These are phyloP conservation scores for Brachyalestes nurse DNA, from an alignment of 2,797 vertebrate genomes.

Conservation along the genomic window DNA sequence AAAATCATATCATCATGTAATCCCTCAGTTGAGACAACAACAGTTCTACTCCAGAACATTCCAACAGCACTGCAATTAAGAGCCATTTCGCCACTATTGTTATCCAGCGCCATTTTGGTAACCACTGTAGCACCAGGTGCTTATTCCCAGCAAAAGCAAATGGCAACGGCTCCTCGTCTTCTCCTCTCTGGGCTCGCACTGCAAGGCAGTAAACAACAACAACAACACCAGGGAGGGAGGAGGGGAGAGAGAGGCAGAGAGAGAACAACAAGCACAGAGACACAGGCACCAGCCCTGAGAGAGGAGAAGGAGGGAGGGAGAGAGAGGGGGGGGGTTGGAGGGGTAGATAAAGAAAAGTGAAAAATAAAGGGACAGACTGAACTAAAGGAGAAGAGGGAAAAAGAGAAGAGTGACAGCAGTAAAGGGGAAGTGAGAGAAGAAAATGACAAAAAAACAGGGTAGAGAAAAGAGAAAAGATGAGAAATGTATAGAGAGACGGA, in stretches of 20 bases:
- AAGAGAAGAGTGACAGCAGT: slow-evolving; percentile 30
- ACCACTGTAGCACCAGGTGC: slow-evolving; percentile 72
- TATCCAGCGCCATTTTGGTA: slow-evolving; percentile 69
- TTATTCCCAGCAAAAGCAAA: slow-evolving; percentile 70
- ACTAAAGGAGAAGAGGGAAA: background rate
- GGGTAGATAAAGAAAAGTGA: slow-evolving; percentile 23
- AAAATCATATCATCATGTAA: slow-evolving; percentile 55
- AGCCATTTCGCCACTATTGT: slow-evolving; percentile 47
- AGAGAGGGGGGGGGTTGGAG: slow-evolving; percentile 21
- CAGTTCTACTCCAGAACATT: slow-evolving; percentile 34
- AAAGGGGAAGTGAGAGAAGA: background rate
- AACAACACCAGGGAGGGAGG: slow-evolving; percentile 51
- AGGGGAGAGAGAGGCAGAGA: slow-evolving; percentile 27
- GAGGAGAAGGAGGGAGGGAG: slow-evolving; percentile 2
- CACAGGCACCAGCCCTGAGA: slow-evolving; percentile 45
- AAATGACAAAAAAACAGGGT: background rate
- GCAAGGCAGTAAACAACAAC: slow-evolving; percentile 62
- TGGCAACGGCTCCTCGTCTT: slow-evolving; percentile 55
- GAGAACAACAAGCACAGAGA: slow-evolving; percentile 53
- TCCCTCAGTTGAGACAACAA: slow-evolving; percentile 52
- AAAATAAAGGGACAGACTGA: background rate
- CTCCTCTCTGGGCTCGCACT: slow-evolving; percentile 50
- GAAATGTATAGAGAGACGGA: slow-evolving; percentile 52
- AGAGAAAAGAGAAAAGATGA: background rate
- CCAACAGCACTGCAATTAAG: slow-evolving; percentile 52